Evolutionary conservation across 92 coral and sea anemone species (phyloP), one percentile per base, ranked within the genome.

Genomic region (Porites lobata): DNA sequence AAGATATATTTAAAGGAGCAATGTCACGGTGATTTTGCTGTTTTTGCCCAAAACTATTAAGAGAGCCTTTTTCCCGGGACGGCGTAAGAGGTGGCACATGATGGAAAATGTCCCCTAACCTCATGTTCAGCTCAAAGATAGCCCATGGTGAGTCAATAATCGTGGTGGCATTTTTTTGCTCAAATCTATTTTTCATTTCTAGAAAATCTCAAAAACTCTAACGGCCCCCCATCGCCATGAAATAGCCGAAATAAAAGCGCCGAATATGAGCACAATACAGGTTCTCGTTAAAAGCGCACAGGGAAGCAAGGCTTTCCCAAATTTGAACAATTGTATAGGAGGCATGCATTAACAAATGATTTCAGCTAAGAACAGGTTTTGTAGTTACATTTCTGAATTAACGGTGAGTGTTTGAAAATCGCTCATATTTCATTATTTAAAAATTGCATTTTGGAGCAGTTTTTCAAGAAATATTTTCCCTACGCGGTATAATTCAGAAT

Each of bases 201-300:
- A 66, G 29, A 66, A 66, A 66, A 66, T 66, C 71, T 66, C 26
- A 8, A 66, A 66, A 66, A 66, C 71, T 66, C 32, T 66, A 18
- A 66, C n/a, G n/a, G n/a, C n/a, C n/a, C n/a, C n/a, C n/a, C n/a
- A n/a, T n/a, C n/a, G n/a, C n/a, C n/a, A n/a, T n/a, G n/a, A n/a
- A n/a, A n/a, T n/a, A n/a, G n/a, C n/a, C n/a, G n/a, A n/a, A n/a
- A n/a, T n/a, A n/a, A n/a, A n/a, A n/a, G n/a, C n/a, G n/a, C n/a
- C n/a, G n/a, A n/a, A n/a, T n/a, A n/a, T n/a, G n/a, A n/a, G n/a
- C n/a, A n/a, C n/a, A n/a, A n/a, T n/a, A n/a, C n/a, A n/a, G n/a
- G n/a, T n/a, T n/a, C n/a, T n/a, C n/a, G n/a, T n/a, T n/a, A n/a
- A n/a, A n/a, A n/a, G n/a, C n/a, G n/a, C n/a, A n/a, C 19, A 66